Evolutionary conservation across 1,140 invertebrate genomes (phyloP).

Genomic region (Andrena cerasifolii): DNA sequence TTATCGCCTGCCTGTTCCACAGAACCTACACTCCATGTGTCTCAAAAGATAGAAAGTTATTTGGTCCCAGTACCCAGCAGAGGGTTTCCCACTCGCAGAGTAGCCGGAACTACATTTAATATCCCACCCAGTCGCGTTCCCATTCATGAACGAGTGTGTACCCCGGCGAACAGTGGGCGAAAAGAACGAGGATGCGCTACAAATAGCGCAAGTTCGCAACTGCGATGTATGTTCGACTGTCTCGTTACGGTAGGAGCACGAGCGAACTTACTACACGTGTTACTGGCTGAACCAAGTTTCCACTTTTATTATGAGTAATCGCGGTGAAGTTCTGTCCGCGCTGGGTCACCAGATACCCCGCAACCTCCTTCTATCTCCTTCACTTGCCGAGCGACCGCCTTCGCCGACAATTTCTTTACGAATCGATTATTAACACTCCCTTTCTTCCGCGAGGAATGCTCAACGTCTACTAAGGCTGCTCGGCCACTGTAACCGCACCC

Average conservation of each 20-base stretch:
- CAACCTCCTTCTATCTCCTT: background rate
- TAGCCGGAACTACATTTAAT: too few species aligned
- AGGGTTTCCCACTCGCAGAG: too few species aligned
- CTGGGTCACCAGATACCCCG: background rate
- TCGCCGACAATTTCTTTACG: background rate
- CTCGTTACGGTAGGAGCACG: background rate
- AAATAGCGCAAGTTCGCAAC: background rate
- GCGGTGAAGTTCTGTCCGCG: background rate
- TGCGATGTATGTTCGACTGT: background rate
- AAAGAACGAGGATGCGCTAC: background rate
- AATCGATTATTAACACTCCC: background rate
- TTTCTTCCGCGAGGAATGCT: background rate
- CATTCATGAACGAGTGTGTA: too few species aligned
- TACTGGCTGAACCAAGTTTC: background rate
- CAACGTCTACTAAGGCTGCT: too few species aligned
- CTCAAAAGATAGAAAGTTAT: too few species aligned
- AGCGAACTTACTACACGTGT: background rate
- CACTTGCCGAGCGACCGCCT: background rate
- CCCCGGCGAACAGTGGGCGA: too few species aligned
- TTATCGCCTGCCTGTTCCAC: too few species aligned
- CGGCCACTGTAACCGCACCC: too few species aligned
- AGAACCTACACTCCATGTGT: too few species aligned
- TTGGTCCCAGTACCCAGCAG: too few species aligned
- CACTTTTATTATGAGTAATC: constrained; percentile 5
- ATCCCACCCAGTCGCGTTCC: too few species aligned